These are phyloP conservation scores for Luidia sarsii DNA, from an alignment of 53 echinoderm and acorn worm genomes.

Conservation along the genomic window DNA sequence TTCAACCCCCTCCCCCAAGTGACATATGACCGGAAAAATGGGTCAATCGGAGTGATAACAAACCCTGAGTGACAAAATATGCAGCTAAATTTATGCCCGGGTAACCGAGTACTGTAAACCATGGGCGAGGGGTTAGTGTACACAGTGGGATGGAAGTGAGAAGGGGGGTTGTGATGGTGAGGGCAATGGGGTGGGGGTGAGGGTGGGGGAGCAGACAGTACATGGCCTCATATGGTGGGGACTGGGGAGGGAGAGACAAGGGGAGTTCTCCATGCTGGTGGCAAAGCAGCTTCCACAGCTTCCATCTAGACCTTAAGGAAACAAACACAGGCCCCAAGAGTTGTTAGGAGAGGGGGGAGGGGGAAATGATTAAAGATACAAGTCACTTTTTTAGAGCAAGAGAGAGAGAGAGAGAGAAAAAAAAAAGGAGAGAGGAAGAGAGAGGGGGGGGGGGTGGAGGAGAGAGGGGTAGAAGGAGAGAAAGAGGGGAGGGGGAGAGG, in stretches of 20 bases:
- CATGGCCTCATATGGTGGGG: conserved; percentile 45
- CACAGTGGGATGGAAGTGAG: conserved; percentile 2
- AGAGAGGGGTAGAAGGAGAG: too few species aligned
- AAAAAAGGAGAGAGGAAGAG: too few species aligned
- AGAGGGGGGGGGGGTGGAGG: too few species aligned
- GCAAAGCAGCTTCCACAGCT: conserved; percentile 45
- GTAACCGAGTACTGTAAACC: conserved; percentile 32
- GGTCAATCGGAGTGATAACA: conserved; percentile 50
- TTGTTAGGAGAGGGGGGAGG: conserved; percentile 38
- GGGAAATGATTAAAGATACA: conserved; percentile 50
- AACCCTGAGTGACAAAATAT: conserved; percentile 45
- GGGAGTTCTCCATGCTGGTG: too few species aligned
- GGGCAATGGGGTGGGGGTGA: neutral
- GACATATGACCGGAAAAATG: conserved; percentile 43
- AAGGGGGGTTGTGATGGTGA: neutral
- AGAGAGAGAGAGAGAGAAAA: too few species aligned
- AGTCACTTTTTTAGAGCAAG: too few species aligned
- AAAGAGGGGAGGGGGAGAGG: too few species aligned
- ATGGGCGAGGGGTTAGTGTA: conserved; percentile 18
- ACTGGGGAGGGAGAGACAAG: neutral
- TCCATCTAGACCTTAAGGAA: conserved; percentile 34
- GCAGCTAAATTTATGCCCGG: conserved; percentile 43
- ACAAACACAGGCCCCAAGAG: conserved; percentile 38
- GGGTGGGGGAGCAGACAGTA: too few species aligned
- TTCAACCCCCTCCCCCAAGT: neutral